Evolutionary conservation across 2,113 vertebrate species (phyloP).

Genomic region (Pungitius pungitius): DNA sequence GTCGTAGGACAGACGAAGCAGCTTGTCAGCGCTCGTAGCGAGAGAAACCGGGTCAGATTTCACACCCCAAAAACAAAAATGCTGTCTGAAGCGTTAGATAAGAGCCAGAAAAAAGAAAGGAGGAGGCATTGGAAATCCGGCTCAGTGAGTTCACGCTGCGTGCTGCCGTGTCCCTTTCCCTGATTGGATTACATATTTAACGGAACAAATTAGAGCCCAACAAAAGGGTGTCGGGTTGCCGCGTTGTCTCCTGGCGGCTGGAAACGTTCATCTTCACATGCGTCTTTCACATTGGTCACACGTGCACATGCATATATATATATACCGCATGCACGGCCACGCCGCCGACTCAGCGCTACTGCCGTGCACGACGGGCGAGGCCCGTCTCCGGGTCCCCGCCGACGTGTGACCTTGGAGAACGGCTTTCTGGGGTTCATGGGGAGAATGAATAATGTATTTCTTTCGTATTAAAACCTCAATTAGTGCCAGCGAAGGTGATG

Average conservation of each 20-base stretch:
- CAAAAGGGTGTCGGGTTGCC: slow-evolving; percentile 22
- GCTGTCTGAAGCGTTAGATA: slow-evolving; percentile 7
- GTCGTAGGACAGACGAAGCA: slow-evolving; percentile 5
- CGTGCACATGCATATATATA: slow-evolving; percentile 5
- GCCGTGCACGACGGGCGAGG: not conserved
- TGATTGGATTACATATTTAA: slow-evolving; percentile 48
- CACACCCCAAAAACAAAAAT: slow-evolving; percentile 15
- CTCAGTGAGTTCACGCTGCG: slow-evolving; percentile 18
- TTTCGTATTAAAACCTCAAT: slow-evolving; percentile 67
- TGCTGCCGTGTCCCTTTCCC: slow-evolving; percentile 19
- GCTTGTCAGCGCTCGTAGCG: not conserved
- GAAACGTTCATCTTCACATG: slow-evolving; percentile 13
- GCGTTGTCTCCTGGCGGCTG: slow-evolving; percentile 8
- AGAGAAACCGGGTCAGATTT: slow-evolving; percentile 31
- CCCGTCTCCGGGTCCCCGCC: slow-evolving; percentile 33
- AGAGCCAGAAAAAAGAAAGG: not conserved
- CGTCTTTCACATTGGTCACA: slow-evolving; percentile 35
- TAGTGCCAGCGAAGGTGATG: slow-evolving; percentile 69
- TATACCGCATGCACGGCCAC: not conserved
- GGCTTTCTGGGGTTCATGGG: slow-evolving; percentile 50
- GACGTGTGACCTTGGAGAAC: slow-evolving; percentile 51
- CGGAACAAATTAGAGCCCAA: slow-evolving; percentile 36
- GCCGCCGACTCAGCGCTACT: slow-evolving; percentile 2
- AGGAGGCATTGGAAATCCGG: not conserved
- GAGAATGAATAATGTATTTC: slow-evolving; percentile 66